phyloP scores from a whole-genome alignment of 2,888 invertebrate species.

The Cactoblastis cactorum region DNA sequence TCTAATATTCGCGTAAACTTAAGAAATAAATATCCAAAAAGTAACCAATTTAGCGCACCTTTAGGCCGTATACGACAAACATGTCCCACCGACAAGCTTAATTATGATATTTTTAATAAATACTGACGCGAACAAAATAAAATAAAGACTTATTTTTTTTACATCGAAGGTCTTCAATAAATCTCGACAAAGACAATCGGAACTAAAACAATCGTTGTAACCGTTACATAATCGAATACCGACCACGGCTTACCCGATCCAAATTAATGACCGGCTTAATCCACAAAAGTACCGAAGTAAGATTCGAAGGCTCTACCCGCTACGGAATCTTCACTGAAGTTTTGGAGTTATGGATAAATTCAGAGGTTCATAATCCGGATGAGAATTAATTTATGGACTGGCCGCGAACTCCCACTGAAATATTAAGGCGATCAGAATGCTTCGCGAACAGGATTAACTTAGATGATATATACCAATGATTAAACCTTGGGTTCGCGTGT shows the following conservation, averaged over 20 bases:
- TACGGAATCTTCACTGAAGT: constrained; percentile 42
- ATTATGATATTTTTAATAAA: no score
- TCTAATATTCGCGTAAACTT: no score
- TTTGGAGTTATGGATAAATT: constrained; percentile 48
- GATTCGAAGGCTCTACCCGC: constrained; percentile 30
- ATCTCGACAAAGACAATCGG: no score
- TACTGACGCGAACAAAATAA: no score
- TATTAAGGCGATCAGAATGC: background rate
- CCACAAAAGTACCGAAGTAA: constrained; percentile 29
- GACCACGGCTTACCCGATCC: constrained; percentile 27
- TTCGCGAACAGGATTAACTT: background rate
- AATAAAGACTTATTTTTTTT: no score
- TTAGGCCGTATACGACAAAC: no score
- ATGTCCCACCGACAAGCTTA: no score
- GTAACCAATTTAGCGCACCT: no score
- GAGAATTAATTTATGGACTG: constrained; percentile 51
- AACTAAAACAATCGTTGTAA: background rate
- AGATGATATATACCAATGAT: background rate
- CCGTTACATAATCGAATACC: constrained; percentile 28
- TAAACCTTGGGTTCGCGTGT: background rate
- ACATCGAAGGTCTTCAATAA: no score
- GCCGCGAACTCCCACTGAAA: constrained; percentile 18
- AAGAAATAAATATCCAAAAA: no score
- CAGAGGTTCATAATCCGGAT: constrained; percentile 52
- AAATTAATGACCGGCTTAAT: constrained; percentile 36